Conservation (phyloP, 2,797 vertebrate genomes). For the Eospalax fontanierii region DNA sequence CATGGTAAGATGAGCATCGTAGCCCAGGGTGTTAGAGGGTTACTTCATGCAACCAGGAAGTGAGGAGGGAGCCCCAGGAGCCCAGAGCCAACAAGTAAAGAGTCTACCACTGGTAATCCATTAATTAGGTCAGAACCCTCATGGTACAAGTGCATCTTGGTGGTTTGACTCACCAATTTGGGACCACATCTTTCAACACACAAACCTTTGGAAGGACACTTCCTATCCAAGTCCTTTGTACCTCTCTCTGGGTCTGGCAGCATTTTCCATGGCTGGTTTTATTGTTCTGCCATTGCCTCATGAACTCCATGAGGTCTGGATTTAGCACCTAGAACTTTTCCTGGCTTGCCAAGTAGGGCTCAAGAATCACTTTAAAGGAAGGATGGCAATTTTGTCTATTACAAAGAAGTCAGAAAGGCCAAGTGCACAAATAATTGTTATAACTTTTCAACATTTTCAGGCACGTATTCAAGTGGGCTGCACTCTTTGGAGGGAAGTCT, state of each 20-base stretch:
- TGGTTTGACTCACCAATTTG: background rate
- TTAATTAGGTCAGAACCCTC: background rate
- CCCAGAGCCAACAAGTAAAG: too few species aligned
- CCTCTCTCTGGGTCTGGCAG: background rate
- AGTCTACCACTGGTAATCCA: rapidly evolving
- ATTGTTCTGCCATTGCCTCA: background rate
- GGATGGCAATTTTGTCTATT: background rate
- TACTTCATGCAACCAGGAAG: background rate
- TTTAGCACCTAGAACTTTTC: background rate
- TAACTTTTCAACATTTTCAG: background rate
- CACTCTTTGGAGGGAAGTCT: background rate
- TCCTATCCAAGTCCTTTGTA: background rate
- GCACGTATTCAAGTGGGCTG: background rate
- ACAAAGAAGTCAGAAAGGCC: background rate
- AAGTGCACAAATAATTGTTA: background rate
- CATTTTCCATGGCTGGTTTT: background rate
- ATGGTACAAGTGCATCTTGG: background rate
- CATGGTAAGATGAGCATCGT: background rate
- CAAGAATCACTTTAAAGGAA: background rate
- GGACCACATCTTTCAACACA: too few species aligned
- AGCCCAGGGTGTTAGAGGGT: too few species aligned
- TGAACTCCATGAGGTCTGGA: background rate
- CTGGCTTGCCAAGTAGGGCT: background rate
- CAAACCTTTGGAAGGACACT: background rate
- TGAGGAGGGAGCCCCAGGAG: too few species aligned